Conservation (phyloP, 2,113 vertebrate genomes). For the Pteronura brasiliensis region DNA sequence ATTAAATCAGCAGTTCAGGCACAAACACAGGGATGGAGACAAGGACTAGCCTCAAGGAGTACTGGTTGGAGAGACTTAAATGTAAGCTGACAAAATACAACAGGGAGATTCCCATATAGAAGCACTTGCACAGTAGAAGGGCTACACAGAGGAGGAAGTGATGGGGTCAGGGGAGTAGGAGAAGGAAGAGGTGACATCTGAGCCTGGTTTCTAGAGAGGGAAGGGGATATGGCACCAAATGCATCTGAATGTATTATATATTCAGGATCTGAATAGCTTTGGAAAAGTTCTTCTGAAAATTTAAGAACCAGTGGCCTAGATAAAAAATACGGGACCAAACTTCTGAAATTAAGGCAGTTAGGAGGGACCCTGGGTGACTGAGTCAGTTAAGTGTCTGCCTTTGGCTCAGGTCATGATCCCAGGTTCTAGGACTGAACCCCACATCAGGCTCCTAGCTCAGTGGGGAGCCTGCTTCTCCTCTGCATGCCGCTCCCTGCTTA, state of each 20-base stretch:
- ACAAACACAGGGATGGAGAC: not conserved
- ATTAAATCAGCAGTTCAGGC: not conserved
- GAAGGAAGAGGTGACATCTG: not conserved
- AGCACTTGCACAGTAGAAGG: not conserved
- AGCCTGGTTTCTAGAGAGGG: not conserved
- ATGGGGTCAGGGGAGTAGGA: not conserved
- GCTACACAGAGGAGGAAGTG: not conserved
- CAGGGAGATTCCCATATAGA: not conserved
- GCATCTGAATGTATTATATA: not conserved
- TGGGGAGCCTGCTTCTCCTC: not conserved
- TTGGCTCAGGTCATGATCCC: not conserved
- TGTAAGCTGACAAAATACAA: not conserved
- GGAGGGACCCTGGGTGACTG: not conserved
- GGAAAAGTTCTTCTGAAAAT: not conserved
- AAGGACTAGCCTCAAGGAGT: not conserved
- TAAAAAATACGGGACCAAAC: not conserved
- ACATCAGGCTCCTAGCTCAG: no score
- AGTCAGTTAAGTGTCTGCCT: not conserved
- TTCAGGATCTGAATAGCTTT: not conserved
- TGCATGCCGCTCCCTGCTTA: not conserved
- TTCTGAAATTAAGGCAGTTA: not conserved
- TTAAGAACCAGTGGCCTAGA: not conserved
- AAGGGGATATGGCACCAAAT: not conserved
- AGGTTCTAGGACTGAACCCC: not conserved
- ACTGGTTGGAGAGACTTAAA: not conserved